A percentile compares a stretch with the other conserved stretches of the same genome.
Conservation (phyloP, 1,140 invertebrate genomes). For the Bombus waltoni region DNA sequence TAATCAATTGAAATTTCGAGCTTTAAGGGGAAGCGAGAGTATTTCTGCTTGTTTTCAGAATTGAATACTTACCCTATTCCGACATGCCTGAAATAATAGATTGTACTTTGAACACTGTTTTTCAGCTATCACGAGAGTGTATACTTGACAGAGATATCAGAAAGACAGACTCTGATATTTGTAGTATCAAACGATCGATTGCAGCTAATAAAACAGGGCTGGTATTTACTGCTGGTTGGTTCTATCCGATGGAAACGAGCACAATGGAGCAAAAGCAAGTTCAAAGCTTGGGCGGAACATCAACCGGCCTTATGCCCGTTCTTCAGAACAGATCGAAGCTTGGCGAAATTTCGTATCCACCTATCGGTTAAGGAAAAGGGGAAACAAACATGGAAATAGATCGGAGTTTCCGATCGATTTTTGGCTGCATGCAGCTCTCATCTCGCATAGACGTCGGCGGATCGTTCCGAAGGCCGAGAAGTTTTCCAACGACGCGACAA, state of each 20-base stretch:
- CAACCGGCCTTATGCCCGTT: neutral
- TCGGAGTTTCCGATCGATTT: neutral
- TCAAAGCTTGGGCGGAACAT: neutral
- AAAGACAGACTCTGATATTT: neutral
- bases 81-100: no score
- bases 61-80: no score
- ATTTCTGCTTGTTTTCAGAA: no score
- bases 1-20: no score
- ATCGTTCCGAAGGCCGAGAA: neutral
- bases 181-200: neutral
- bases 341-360: neutral
- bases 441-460: neutral
- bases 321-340: neutral
- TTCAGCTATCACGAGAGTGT: neutral
- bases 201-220: neutral
- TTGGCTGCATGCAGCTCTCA: neutral
- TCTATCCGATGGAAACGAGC: neutral
- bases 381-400: neutral
- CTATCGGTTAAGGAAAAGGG: neutral
- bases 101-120: neutral
- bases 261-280: neutral
- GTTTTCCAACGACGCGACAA: neutral
- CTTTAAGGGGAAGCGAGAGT: no score
- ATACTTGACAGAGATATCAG: neutral
- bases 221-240: neutral